Evolutionary conservation across 2,888 invertebrate species (phyloP).

Genomic region (Gortyna flavago): DNA sequence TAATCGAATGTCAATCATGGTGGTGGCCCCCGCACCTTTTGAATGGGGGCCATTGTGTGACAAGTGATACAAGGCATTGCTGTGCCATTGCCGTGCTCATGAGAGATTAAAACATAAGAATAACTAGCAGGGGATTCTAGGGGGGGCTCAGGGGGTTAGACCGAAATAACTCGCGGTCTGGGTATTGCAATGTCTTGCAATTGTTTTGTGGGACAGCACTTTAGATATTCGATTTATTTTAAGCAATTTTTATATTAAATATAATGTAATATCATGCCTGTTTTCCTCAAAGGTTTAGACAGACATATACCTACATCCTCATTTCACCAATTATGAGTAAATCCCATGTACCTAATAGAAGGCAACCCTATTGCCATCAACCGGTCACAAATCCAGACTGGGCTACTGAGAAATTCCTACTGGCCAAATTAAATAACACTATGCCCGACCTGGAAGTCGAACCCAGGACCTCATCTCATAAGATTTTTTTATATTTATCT

Average conservation of each 20-base stretch:
- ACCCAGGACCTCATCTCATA: background rate
- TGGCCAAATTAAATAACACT: background rate
- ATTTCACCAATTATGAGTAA: background rate
- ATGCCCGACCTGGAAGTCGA: background rate
- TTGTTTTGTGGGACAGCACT: background rate
- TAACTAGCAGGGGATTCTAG: too few species aligned
- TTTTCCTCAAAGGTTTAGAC: background rate
- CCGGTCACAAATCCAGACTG: background rate
- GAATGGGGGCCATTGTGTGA: conserved; percentile 22
- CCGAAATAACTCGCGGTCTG: too few species aligned
- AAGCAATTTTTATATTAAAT: background rate
- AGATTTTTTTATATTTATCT: background rate
- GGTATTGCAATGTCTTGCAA: background rate
- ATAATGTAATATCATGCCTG: background rate
- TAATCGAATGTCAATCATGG: conserved; percentile 59
- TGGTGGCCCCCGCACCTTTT: conserved; percentile 4
- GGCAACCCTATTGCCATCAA: background rate
- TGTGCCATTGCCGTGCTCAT: conserved; percentile 2
- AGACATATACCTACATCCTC: background rate
- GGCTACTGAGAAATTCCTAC: too few species aligned
- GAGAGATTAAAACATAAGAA: too few species aligned
- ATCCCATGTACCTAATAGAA: background rate
- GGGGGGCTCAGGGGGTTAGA: too few species aligned
- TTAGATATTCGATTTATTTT: background rate
- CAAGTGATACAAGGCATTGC: conserved; percentile 29